These are phyloP conservation scores for Trichopria drosophilae DNA, from an alignment of 2,888 invertebrate genomes.

Conservation along the genomic window DNA sequence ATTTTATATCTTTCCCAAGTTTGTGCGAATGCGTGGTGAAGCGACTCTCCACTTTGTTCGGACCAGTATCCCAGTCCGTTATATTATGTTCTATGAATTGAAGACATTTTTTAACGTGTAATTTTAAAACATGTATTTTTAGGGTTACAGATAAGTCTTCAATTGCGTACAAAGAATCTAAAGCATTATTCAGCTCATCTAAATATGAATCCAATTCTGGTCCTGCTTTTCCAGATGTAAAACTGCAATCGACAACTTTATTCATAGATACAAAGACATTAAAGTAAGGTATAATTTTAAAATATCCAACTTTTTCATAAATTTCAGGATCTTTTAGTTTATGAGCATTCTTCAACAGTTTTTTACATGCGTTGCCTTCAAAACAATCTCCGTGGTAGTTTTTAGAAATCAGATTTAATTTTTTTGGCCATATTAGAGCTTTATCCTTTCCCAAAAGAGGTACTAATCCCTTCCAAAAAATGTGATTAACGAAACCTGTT, in stretches of 20 bases:
- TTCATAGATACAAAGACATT: too few species aligned
- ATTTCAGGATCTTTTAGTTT: constrained; percentile 7
- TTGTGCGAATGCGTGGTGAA: neutral
- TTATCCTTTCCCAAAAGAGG: neutral
- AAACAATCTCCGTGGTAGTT: constrained; percentile 3
- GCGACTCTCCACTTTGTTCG: constrained; percentile 3
- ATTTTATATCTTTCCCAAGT: neutral
- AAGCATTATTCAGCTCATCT: neutral
- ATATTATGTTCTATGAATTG: constrained; percentile 6
- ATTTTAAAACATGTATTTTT: neutral
- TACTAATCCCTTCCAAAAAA: constrained; percentile 2
- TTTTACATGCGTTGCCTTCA: constrained; percentile 1
- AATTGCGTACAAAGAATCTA: constrained; percentile 3
- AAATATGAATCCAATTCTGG: neutral
- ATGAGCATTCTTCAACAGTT: constrained; percentile 2
- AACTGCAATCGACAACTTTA: too few species aligned
- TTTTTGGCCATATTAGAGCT: neutral
- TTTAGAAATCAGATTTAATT: constrained; percentile 3
- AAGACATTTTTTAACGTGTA: constrained; percentile 5
- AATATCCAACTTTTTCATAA: constrained; percentile 3
- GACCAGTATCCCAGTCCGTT: constrained; percentile 3
- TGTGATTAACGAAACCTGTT: constrained; percentile 7
- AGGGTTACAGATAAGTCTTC: neutral
- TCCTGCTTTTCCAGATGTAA: neutral
- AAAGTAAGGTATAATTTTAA: too few species aligned